Base-by-base conservation (phyloP, 2,113 vertebrate species). In the Astur gentilis region DNA sequence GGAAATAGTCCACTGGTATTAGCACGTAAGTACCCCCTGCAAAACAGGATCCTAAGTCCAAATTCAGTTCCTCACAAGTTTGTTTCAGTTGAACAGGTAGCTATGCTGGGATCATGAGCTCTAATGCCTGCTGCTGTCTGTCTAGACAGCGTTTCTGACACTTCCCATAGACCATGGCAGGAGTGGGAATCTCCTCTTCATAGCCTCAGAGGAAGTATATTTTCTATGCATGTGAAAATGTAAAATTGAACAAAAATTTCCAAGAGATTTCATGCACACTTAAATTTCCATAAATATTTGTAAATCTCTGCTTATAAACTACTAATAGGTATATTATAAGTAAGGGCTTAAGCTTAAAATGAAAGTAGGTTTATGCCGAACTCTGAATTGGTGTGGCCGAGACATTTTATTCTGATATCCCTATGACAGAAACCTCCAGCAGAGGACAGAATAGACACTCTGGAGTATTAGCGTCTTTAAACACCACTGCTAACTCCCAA, bases 11-110 rank as follows among this genome's bases (percentile, higher is more conserved):
- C 78, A 38, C 52, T 31, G 73, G 47, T 61, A 64, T 75, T 40
- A 61, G 32, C 1, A 13, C 6, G 0, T 14, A 57, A 72, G 62
- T 26, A 58, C 5, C 7, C 73, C 45, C 49, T 23, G 45, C 27
- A 86, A 57, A 95, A 83, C 61, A 87, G 23, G n/a, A 94, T 80
- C 54, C 70, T n/a, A 86, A 84, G 36, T 67, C 65, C 81, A 89
- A 79, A 84, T 49, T 87, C 61, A 82, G 65, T 21, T 96, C 73
- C 83, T 95, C 94, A 76, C 52, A 81, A 84, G 93, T 88, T 85
- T 94, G 75, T 94, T 95, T 62, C 83, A 92, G 85, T 6, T 83
- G 58, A 95, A 90, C 2, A 13, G 31, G 34, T 29, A 85, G 87
- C 75, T 90, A 65, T 54, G 54, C 87, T 76, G 61, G 49, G 90